Evolutionary conservation across 1,140 invertebrate genomes (phyloP).

Genomic region (Babylonia areolata): DNA sequence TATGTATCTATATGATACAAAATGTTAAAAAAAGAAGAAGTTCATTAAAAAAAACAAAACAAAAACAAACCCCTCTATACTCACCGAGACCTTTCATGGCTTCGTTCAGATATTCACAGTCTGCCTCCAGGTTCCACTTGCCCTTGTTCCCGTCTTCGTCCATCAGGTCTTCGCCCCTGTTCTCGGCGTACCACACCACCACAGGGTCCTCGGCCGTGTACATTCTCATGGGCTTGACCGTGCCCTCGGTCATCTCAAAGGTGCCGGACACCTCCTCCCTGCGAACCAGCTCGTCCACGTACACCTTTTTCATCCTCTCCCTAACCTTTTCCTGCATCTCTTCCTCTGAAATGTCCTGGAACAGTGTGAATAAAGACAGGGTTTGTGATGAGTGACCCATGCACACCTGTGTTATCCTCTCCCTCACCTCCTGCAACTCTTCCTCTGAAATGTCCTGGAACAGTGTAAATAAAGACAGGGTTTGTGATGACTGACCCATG

Average conservation of each 20-base stretch:
- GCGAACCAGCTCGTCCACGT: constrained; percentile 55
- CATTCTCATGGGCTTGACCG: constrained; percentile 61
- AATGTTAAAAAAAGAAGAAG: no score
- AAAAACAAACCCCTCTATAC: neutral
- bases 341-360: constrained; percentile 35
- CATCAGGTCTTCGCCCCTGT: constrained; percentile 45
- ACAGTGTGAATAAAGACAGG: no score
- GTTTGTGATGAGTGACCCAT: no score
- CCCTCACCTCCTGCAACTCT: constrained; percentile 47
- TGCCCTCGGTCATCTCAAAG: constrained; percentile 66
- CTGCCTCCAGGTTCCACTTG: constrained; percentile 68
- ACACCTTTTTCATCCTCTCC: constrained; percentile 50
- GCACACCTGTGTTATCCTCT: constrained; percentile 51
- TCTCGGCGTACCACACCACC: constrained; percentile 46
- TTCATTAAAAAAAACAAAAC: neutral
- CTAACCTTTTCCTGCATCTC: constrained; percentile 48
- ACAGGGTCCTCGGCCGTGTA: constrained; percentile 57
- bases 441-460: constrained; percentile 35
- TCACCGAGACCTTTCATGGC: constrained; percentile 74
- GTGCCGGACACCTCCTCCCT: constrained; percentile 60
- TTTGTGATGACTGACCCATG: no score
- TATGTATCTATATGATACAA: no score
- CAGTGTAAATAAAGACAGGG: no score
- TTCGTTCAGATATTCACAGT: constrained; percentile 68
- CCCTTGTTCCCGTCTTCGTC: no score